A percentile compares a stretch with the other conserved stretches of the same genome.
Conservation (phyloP, 1,140 invertebrate genomes). For the Drosophila kanapiae region DNA sequence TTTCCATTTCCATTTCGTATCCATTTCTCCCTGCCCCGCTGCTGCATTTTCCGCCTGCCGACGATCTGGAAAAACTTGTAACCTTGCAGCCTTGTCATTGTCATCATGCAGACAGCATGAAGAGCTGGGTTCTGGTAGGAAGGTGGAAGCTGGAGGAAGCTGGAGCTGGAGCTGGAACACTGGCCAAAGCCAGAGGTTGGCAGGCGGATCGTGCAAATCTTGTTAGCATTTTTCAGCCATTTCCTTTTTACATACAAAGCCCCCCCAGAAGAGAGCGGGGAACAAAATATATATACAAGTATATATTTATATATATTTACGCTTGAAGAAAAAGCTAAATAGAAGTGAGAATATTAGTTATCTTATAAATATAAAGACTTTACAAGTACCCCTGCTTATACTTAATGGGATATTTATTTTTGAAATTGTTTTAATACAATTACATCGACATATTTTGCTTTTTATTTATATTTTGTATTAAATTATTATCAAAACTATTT, state of each 20-base stretch:
- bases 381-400: not conserved
- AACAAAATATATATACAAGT: not conserved
- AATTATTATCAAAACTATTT: no score
- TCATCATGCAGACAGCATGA: constrained; percentile 51
- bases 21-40: constrained; percentile 1
- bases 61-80: constrained; percentile 82
- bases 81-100: constrained; percentile 81
- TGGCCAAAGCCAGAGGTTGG: constrained; percentile 47
- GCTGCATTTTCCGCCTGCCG: constrained; percentile 7
- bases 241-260: constrained; percentile 68
- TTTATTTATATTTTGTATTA: no score
- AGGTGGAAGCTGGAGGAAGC: constrained; percentile 14
- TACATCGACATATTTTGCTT: no score
- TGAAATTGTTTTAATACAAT: no score
- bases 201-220: constrained; percentile 74
- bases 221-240: constrained; percentile 81
- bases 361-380: not conserved
- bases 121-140: constrained; percentile 33
- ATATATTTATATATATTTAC: constrained; percentile 4
- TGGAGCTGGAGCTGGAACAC: not conserved
- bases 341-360: not conserved
- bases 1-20: constrained; percentile 24
- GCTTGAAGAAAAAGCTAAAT: constrained; percentile 26
- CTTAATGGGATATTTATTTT: no score
- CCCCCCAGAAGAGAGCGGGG: constrained; percentile 11